A percentile compares a stretch with the other conserved stretches of the same genome.
phyloP scores from a whole-genome alignment of 2,113 vertebrate species.

The Myiozetetes cayanensis region DNA sequence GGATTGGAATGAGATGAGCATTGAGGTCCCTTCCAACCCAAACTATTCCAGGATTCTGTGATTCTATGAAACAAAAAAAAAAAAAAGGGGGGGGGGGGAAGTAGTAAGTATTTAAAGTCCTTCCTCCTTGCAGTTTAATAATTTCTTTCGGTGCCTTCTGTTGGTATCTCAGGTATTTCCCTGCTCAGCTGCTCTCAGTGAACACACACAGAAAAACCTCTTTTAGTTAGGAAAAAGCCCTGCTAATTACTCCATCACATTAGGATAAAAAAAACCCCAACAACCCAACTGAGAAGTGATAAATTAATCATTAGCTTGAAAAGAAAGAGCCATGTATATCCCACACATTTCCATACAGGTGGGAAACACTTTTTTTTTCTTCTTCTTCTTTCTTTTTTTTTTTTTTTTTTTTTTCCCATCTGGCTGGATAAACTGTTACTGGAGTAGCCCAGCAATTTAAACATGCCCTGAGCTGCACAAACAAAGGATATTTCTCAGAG shows the following conservation, averaged over 20 bases:
- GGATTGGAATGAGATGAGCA: background rate
- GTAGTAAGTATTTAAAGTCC: background rate
- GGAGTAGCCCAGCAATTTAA: background rate
- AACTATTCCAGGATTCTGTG: background rate
- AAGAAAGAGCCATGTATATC: background rate
- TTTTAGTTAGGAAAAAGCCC: background rate
- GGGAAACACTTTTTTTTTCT: background rate
- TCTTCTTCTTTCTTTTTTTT: background rate
- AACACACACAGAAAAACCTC: background rate
- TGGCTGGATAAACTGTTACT: background rate
- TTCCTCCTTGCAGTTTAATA: background rate
- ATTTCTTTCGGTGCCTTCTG: background rate
- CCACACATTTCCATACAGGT: background rate
- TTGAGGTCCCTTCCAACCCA: background rate
- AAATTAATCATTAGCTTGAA: background rate
- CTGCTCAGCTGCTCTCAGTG: background rate
- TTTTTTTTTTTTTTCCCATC: background rate
- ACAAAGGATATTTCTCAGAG: background rate
- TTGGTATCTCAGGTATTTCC: background rate
- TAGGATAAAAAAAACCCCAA: background rate
- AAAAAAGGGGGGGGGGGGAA: fast-evolving
- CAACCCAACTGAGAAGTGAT: background rate
- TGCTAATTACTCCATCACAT: background rate
- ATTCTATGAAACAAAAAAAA: background rate
- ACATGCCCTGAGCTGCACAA: background rate